A percentile compares a stretch with the other conserved stretches of the same genome.
These are phyloP conservation scores for Agrochola circellaris DNA, from an alignment of 2,888 invertebrate species.

Conservation along the genomic window DNA sequence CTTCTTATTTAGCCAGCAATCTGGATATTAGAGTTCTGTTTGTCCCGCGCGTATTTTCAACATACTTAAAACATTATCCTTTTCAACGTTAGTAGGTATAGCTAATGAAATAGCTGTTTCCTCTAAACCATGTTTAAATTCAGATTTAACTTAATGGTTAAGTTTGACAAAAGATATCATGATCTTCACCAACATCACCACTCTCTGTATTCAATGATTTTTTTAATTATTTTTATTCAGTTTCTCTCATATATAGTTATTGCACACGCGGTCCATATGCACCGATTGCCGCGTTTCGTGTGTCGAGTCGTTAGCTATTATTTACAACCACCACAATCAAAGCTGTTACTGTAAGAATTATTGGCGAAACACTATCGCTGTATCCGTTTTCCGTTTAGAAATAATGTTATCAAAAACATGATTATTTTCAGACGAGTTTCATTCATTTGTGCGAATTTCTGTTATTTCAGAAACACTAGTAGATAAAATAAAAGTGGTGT, in stretches of 20 bases:
- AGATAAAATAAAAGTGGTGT: background rate
- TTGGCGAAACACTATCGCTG: background rate
- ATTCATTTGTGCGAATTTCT: background rate
- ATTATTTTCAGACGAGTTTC: background rate
- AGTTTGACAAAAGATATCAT: background rate
- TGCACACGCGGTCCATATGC: background rate
- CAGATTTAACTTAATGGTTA: background rate
- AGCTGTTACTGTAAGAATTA: background rate
- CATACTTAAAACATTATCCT: background rate
- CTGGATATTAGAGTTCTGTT: background rate
- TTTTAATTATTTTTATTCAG: no score
- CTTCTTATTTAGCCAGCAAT: background rate
- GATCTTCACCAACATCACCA: background rate
- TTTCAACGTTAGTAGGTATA: background rate
- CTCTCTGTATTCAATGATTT: no score
- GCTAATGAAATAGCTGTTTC: background rate
- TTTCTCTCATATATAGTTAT: background rate
- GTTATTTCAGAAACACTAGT: background rate
- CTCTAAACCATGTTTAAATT: background rate
- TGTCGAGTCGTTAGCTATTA: background rate
- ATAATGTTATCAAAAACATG: background rate
- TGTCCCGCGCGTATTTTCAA: no score
- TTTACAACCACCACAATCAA: background rate
- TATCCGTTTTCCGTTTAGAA: background rate
- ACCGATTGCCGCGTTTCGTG: background rate